Percentiles rank a stretch among this genome's conserved stretches.
phyloP scores from a whole-genome alignment of 2,888 invertebrate genomes.

The Erannis defoliaria region DNA sequence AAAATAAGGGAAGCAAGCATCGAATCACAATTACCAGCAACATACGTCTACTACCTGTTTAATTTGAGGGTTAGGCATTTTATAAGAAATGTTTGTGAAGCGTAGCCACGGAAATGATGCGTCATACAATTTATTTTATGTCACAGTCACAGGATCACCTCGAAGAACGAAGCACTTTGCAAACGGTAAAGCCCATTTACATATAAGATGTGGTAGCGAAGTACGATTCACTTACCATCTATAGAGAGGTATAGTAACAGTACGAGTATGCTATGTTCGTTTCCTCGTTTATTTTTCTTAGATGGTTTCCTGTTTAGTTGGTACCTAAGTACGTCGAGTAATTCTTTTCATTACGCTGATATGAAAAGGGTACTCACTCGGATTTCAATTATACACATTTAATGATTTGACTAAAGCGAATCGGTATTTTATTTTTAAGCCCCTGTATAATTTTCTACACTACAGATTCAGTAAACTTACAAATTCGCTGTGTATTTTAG shows the following conservation, averaged over 20 bases:
- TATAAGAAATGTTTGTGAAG: slow-evolving; percentile 45
- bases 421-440: no score
- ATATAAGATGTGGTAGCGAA: slow-evolving; percentile 65
- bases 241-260: slow-evolving; percentile 36
- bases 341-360: no score
- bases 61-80: slow-evolving; percentile 12
- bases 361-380: no score
- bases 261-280: slow-evolving; percentile 32
- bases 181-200: slow-evolving; percentile 71
- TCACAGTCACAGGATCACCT: slow-evolving; percentile 67
- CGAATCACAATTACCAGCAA: neutral
- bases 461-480: no score
- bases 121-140: slow-evolving; percentile 69
- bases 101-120: slow-evolving; percentile 54
- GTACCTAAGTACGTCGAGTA: no score
- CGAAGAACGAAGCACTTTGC: slow-evolving; percentile 69
- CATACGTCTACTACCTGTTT: neutral
- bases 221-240: slow-evolving; percentile 31
- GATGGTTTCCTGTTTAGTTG: no score
- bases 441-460: no score
- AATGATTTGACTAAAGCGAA: no score
- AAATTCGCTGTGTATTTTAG: no score
- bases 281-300: neutral
- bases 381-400: no score
- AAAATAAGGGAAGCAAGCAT: neutral